Conservation (phyloP, 1,140 invertebrate species). For the Carposina sasakii region DNA sequence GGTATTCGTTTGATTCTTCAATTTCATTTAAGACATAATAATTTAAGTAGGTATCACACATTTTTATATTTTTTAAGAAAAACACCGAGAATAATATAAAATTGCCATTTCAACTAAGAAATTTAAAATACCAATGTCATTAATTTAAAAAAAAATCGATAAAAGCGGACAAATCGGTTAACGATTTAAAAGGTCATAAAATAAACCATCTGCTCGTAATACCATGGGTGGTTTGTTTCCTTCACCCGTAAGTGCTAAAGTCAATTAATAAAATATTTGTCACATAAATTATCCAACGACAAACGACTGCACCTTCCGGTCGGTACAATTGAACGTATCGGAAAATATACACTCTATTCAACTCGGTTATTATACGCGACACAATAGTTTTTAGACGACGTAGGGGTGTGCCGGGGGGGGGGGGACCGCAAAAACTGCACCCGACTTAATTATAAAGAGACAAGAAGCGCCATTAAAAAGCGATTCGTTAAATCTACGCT, state of each 20-base stretch:
- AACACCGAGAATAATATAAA: too few species aligned
- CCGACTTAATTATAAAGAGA: conserved; percentile 72
- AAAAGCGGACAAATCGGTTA: too few species aligned
- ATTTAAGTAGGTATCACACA: too few species aligned
- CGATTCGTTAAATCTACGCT: conserved; percentile 70
- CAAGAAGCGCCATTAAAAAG: conserved; percentile 70
- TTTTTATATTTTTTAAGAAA: too few species aligned
- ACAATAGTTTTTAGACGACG: conserved; percentile 44
- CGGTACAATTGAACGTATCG: conserved; percentile 29
- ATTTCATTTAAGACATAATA: too few species aligned
- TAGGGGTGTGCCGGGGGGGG: conserved; percentile 16
- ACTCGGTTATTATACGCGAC: conserved; percentile 37
- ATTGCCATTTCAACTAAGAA: too few species aligned
- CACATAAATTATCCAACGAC: conserved; percentile 54
- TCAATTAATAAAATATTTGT: conserved; percentile 68
- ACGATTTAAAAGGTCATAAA: too few species aligned
- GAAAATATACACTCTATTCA: conserved; percentile 45
- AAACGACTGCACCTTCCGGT: conserved; percentile 40
- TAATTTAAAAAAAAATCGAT: too few species aligned
- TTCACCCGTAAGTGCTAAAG: conserved; percentile 39
- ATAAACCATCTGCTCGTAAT: too few species aligned
- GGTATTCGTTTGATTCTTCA: too few species aligned
- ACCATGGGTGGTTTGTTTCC: conserved; percentile 54
- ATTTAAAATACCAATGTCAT: too few species aligned
- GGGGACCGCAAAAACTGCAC: conserved; percentile 65